Evolutionary conservation across 2,797 vertebrate species (phyloP), one percentile per base, ranked within the genome.

Genomic region (Cuculus canorus): DNA sequence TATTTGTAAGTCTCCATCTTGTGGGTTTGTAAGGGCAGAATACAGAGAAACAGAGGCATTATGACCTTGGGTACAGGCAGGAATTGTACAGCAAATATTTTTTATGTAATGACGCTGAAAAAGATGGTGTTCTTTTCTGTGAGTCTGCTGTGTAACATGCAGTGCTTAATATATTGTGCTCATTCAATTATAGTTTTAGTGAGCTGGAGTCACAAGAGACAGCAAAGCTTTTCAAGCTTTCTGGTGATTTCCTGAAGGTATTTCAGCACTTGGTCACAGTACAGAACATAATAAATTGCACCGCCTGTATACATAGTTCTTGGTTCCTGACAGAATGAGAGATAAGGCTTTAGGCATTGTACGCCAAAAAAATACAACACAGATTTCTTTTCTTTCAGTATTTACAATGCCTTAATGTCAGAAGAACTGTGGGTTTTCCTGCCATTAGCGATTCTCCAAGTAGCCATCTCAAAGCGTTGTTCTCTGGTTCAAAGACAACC

Each of bases 221-320:
- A 69, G 94, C 61, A 95, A 86, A 87, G 95, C 82, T 95, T 96
- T 96, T 94, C 95, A 90, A 93, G 96, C 84, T 96, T 47, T 39
- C 56, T 92, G 96, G 88, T 93, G 95, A 96, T 95, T 96, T 97
- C 95, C 97, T 95, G 94, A 93, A 96, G 96, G 93, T 93, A 97
- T 96, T 94, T 96, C 91, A 94, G 93, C 93, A 95, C 94, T 97
- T 96, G 93, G 80, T 96, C 93, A 79, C 76, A 83, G 89, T 81
- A 93, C 75, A 92, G 94, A 92, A 94, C 59, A 95, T 93, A 94
- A 95, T 95, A 92, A 92, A 93, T 72, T 76, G 61, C 52, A 71
- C 90, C 88, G 90, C 95, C 93, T 94, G 82, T 89, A 94, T 95
- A 82, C 70, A 87, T 85, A 90, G 93, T 91, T 95, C 85, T 91